phyloP scores from a whole-genome alignment of 2,113 vertebrate species.

The Oryzias celebensis region DNA sequence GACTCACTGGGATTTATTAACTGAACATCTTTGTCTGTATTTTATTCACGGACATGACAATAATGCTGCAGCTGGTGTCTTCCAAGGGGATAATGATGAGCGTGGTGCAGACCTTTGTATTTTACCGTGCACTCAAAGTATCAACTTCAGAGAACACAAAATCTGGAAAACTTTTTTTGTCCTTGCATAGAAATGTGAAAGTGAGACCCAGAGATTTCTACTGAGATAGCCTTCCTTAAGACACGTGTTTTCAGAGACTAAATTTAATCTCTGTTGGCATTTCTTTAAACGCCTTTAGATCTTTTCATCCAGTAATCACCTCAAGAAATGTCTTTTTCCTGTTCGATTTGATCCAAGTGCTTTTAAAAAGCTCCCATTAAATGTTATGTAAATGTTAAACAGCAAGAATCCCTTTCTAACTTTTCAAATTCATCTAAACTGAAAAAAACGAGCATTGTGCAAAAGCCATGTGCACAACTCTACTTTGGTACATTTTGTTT shows the following conservation, averaged over 20 bases:
- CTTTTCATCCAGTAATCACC: too few species aligned
- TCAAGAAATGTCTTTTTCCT: too few species aligned
- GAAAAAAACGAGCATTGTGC: too few species aligned
- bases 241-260: slow-evolving; percentile 12
- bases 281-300: not conserved
- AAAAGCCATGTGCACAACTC: too few species aligned
- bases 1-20: slow-evolving; percentile 30
- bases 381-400: too few species aligned
- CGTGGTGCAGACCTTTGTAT: not conserved
- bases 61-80: slow-evolving; percentile 12
- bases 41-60: slow-evolving; percentile 2
- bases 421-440: too few species aligned
- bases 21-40: slow-evolving; percentile 4
- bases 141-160: not conserved
- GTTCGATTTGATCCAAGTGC: too few species aligned
- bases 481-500: not conserved
- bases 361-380: too few species aligned
- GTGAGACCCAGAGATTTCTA: not conserved
- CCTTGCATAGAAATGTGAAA: slow-evolving; percentile 1
- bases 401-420: too few species aligned
- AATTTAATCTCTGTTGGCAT: not conserved
- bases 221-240: not conserved
- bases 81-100: slow-evolving; percentile 29
- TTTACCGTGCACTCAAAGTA: not conserved
- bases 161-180: slow-evolving; percentile 11